Evolutionary conservation across 1,140 invertebrate species (phyloP).

Genomic region (Sitodiplosis mosellana): DNA sequence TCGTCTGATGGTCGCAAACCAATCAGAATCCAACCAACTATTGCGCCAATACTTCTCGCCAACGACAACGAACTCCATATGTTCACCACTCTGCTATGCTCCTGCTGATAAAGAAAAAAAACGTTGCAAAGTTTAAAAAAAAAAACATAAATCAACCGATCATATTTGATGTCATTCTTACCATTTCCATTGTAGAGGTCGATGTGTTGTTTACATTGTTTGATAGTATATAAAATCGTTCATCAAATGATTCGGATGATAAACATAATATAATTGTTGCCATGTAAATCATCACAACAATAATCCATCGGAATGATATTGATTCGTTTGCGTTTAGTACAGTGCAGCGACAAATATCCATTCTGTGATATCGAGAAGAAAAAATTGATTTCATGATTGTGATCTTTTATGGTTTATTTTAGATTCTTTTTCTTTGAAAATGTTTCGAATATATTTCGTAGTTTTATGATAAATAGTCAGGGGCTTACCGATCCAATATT

Average conservation of each 20-base stretch:
- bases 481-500: slow-evolving; percentile 25
- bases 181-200: neutral
- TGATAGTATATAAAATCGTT: slow-evolving; percentile 17
- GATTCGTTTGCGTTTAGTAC: slow-evolving; percentile 21
- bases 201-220: slow-evolving; percentile 3
- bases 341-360: slow-evolving; percentile 24
- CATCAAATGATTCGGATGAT: slow-evolving; percentile 22
- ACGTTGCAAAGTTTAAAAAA: neutral
- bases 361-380: slow-evolving; percentile 10
- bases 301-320: slow-evolving; percentile 24
- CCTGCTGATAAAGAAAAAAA: neutral
- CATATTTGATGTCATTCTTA: neutral
- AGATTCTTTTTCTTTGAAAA: neutral
- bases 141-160: neutral
- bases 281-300: slow-evolving; percentile 25
- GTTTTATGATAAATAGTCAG: too few species aligned
- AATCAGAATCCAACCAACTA: slow-evolving; percentile 24
- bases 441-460: too few species aligned
- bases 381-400: neutral
- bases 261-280: slow-evolving; percentile 25
- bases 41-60: slow-evolving; percentile 22
- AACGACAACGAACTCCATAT: slow-evolving; percentile 23
- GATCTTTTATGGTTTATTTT: neutral
- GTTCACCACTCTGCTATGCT: slow-evolving; percentile 15
- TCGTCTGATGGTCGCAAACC: slow-evolving; percentile 20